phyloP scores from a whole-genome alignment of 2,888 invertebrate species.

The Agrochola circellaris region DNA sequence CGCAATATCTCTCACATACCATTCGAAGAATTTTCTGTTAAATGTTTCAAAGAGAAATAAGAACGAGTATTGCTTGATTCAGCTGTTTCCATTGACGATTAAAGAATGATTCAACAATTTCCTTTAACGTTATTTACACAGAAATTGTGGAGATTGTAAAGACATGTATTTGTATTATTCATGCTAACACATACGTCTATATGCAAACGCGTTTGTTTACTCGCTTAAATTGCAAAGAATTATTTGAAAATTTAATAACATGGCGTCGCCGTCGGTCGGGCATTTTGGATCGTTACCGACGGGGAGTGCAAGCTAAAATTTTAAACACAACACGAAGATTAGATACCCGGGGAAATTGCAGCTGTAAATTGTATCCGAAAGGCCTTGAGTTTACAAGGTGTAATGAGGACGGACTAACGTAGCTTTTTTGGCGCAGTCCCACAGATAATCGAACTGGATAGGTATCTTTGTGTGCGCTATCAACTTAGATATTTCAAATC shows the following conservation, averaged over 20 bases:
- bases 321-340: slow-evolving; percentile 61
- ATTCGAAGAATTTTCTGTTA: slow-evolving; percentile 23
- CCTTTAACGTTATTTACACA: slow-evolving; percentile 22
- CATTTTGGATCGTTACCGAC: slow-evolving; percentile 46
- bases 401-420: slow-evolving; percentile 46
- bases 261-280: slow-evolving; percentile 46
- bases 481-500: slow-evolving; percentile 17
- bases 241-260: slow-evolving; percentile 65
- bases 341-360: slow-evolving; percentile 61
- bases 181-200: slow-evolving; percentile 52
- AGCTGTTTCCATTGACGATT: slow-evolving; percentile 30
- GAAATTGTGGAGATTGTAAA: slow-evolving; percentile 30
- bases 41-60: slow-evolving; percentile 44
- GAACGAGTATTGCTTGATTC: slow-evolving; percentile 36
- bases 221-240: slow-evolving; percentile 62
- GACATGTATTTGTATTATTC: slow-evolving; percentile 54
- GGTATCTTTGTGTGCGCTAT: slow-evolving; percentile 30
- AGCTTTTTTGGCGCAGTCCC: slow-evolving; percentile 55
- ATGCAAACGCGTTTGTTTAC: slow-evolving; percentile 67
- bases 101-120: slow-evolving; percentile 43
- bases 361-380: slow-evolving; percentile 61
- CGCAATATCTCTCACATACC: slow-evolving; percentile 23
- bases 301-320: slow-evolving; percentile 61
- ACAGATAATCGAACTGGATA: slow-evolving; percentile 25
- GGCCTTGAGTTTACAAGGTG: slow-evolving; percentile 53